Evolutionary conservation across 2,797 vertebrate genomes (phyloP), one percentile per base, ranked within the genome.

Genomic region (Limnodromus scolopaceus): DNA sequence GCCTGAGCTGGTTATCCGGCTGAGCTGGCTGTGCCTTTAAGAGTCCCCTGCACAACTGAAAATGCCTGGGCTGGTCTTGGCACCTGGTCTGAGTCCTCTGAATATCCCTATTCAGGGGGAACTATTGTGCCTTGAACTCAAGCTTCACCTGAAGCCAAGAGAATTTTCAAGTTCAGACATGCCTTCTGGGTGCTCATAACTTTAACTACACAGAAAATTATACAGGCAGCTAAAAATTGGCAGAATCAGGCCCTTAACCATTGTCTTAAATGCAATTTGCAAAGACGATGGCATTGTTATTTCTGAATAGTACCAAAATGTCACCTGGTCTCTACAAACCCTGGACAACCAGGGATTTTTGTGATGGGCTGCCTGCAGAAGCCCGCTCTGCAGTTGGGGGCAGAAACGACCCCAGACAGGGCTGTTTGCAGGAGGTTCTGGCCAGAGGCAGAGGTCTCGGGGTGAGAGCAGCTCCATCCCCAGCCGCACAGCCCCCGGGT

Each of bases 401-500:
- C 79, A 48, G 45, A 78, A 66, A n/a, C 2, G 9, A 60, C 38
- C 13, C 22, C 60, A 43, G 36, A 7, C 5, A 9, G 64, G 32
- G 27, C 9, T n/a, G 6, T 74, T 55, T 85, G 68, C 53, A 22
- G 34, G 49, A 81, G 65, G 36, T 69, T 65, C 68, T 4, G 14
- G 23, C 19, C 45, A 79, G 48, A 70, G 74, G 23, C 80, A 74
- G 60, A 82, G 39, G 51, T 53, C 1, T 0, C 2, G 4, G 17
- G 20, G 6, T 2, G 7, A 30, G n/a, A 55, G 68, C 55, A 64
- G 28, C 57, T 34, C 41, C 28, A n/a, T n/a, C 45, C 30, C 14
- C 27, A 77, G 19, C 23, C 7, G 1, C 0, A 0, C 41, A 68
- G 39, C 23, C 30, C 25, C 27, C 0, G 0, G 9, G 3, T 66